phyloP scores from a whole-genome alignment of 2,888 invertebrate species.

The Mayetiola destructor region DNA sequence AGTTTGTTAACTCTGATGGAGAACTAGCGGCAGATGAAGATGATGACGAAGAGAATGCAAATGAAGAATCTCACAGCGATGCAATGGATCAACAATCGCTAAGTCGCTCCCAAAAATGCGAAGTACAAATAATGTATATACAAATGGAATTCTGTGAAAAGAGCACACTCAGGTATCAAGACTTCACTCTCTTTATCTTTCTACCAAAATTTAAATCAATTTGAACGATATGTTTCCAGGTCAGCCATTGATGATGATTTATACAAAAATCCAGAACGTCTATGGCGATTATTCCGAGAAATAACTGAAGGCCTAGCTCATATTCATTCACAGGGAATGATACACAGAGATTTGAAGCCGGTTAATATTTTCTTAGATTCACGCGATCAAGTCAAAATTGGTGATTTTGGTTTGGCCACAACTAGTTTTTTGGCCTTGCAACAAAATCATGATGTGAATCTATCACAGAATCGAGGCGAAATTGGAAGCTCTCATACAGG shows the following conservation, averaged over 20 bases:
- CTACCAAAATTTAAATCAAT: neutral
- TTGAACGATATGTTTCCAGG: slow-evolving; percentile 27
- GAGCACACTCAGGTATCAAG: slow-evolving; percentile 55
- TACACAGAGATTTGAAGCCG: slow-evolving; percentile 71
- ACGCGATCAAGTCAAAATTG: slow-evolving; percentile 89
- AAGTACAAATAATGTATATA: slow-evolving; percentile 55
- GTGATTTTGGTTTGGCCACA: slow-evolving; percentile 93
- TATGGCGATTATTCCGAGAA: slow-evolving; percentile 89
- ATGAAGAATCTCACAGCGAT: neutral
- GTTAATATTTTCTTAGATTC: slow-evolving; percentile 92
- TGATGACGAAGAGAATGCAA: slow-evolving; percentile 18
- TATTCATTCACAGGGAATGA: slow-evolving; percentile 85
- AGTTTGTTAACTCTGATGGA: slow-evolving; percentile 33
- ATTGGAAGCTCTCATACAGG: slow-evolving; percentile 44
- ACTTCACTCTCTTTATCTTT: neutral
- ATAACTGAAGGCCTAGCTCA: slow-evolving; percentile 80
- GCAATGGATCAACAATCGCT: neutral
- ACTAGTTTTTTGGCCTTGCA: slow-evolving; percentile 45
- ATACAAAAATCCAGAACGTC: slow-evolving; percentile 57
- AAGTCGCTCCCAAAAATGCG: slow-evolving; percentile 7
- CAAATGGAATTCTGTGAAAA: slow-evolving; percentile 99
- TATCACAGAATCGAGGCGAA: slow-evolving; percentile 21
- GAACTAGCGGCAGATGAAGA: slow-evolving; percentile 21
- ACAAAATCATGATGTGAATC: slow-evolving; percentile 13
- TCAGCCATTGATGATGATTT: slow-evolving; percentile 77